Evolutionary conservation across 2,797 vertebrate genomes (phyloP).

Genomic region (Choloepus didactylus): DNA sequence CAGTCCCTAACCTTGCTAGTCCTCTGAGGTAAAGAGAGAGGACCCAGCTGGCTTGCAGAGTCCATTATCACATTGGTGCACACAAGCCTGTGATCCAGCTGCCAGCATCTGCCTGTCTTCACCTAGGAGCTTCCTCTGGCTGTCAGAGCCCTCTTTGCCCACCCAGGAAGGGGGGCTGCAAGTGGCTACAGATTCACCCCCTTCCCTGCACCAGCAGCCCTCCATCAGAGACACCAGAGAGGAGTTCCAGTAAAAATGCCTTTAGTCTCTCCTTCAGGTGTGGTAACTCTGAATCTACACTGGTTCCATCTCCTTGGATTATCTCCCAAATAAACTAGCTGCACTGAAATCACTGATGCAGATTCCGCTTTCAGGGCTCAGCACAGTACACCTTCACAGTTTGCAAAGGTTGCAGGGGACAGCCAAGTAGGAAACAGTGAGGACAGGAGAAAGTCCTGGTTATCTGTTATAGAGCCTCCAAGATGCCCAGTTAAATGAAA

Average conservation of each 20-base stretch:
- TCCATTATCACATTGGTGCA: background rate
- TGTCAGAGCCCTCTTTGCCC: no score
- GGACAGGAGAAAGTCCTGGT: background rate
- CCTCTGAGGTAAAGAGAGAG: accelerated
- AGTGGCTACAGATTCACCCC: background rate
- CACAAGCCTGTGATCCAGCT: background rate
- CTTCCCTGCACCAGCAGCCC: background rate
- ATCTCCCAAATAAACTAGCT: background rate
- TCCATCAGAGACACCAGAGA: background rate
- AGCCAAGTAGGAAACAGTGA: background rate
- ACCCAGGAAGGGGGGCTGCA: background rate
- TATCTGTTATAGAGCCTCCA: background rate
- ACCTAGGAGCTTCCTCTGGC: background rate
- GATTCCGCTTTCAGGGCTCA: background rate
- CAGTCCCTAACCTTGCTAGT: background rate
- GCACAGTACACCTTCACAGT: no score
- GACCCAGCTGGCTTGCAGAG: background rate
- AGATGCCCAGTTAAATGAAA: background rate
- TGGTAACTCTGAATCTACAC: background rate
- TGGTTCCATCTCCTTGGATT: background rate
- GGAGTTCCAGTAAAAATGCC: background rate
- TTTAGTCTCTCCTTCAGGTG: background rate
- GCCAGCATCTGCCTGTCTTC: background rate
- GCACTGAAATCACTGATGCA: background rate
- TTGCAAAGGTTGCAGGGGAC: background rate